Base-by-base conservation (phyloP, 1,140 invertebrate genomes). In the Calliphora vicina region DNA sequence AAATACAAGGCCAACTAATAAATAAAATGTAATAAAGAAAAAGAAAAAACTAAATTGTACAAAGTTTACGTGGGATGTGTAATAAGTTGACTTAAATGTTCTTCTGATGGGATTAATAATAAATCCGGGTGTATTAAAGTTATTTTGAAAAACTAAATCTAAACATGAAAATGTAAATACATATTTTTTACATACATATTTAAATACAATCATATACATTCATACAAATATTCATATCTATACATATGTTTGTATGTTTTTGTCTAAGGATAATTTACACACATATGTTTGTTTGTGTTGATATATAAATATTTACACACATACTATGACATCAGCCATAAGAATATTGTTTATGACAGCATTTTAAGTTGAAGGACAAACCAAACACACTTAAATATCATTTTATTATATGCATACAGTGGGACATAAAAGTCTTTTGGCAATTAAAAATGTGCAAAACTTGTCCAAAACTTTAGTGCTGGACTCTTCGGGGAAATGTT, bases 281-380 rank as follows among this genome's bases (percentile, higher is more conserved):
- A n/a, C 50, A n/a, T 57, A 57, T n/a, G 50, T 57, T 57, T n/a
- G n/a, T 57, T 57, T 57, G 17, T 57, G 50, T 57, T 57, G 50
- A 57, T 57, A 15, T 17, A 15, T n/a, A 57, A 17, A 57, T 4
- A 57, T 57, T 57, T 57, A 67, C 61, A 67, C 61, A 5, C 61
- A 61, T 5, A 67, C n/a, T 10, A 67, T 67, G 61, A 67, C 61
- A 67, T 67, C 61, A 67, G 61, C 61, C n/a, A 67, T 20, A 25
- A 10, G 61, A 23, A 20, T 67, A 67, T 67, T 67, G 61, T 67
- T 67, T 67, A 67, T 67, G 61, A 67, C 61, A 67, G 61, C 61
- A 67, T 67, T 67, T 67, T 67, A 67, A 23, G 61, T 67, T 67
- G 61, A 67, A 67, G 61, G 61, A 67, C 61, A 67, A 67, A 67